These are phyloP conservation scores for Thecophora atra DNA, from an alignment of 2,888 invertebrate species.

Conservation along the genomic window DNA sequence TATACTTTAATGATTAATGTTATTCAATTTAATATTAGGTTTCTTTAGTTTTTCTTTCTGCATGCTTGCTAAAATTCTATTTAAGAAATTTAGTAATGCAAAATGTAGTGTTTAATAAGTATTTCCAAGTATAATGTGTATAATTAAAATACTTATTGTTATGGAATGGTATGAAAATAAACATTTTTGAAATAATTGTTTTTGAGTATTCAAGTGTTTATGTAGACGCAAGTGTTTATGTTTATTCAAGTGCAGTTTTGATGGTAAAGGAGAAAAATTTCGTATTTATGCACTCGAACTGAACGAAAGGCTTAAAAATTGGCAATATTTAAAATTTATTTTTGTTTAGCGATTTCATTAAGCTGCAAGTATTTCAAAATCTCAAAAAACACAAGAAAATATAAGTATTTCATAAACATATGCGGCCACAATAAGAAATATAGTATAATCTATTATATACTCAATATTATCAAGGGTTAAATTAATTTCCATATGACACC, in stretches of 20 bases:
- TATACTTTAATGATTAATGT: slow-evolving; percentile 9
- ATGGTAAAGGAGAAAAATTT: too few relatives aligned
- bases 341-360: not conserved
- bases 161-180: slow-evolving; percentile 21
- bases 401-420: not conserved
- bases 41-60: not conserved
- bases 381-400: not conserved
- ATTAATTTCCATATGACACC: too few relatives aligned
- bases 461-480: too few relatives aligned
- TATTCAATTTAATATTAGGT: not conserved
- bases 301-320: too few relatives aligned
- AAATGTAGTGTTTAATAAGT: slow-evolving; percentile 1
- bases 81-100: slow-evolving; percentile 8
- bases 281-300: too few relatives aligned
- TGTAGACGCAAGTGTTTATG: too few relatives aligned
- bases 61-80: slow-evolving; percentile 4
- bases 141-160: slow-evolving; percentile 11
- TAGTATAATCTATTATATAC: too few relatives aligned
- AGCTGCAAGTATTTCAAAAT: not conserved
- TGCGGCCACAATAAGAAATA: too few relatives aligned
- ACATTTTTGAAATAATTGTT: not conserved
- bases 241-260: too few relatives aligned
- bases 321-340: too few relatives aligned
- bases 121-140: not conserved
- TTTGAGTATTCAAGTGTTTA: not conserved